Percentiles rank a stretch among this genome's conserved stretches.
phyloP scores from a whole-genome alignment of 2,797 vertebrate species.

The Pipistrellus pygmaeus region DNA sequence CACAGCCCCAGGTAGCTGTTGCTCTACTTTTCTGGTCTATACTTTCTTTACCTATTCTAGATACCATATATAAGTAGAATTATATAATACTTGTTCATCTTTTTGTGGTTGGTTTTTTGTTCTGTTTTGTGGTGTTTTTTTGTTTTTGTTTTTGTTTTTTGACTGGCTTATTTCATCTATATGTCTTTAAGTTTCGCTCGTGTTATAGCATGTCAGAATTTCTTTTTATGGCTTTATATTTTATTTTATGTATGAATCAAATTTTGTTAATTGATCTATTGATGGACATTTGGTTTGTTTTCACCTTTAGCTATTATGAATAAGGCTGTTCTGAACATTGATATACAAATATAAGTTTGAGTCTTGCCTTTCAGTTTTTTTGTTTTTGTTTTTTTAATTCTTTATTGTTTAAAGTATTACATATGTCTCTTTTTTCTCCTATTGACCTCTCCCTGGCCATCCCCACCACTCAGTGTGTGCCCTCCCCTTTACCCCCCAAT shows the following conservation, averaged over 20 bases:
- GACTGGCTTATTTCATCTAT: background rate
- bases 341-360: background rate
- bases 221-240: background rate
- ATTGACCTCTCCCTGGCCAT: no score
- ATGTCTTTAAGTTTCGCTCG: background rate
- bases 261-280: constrained; percentile 9
- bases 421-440: no score
- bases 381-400: no score
- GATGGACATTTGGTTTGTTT: background rate
- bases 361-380: background rate
- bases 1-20: background rate
- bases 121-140: background rate
- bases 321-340: background rate
- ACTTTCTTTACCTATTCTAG: constrained; percentile 1
- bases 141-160: background rate
- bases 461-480: no score
- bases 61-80: background rate
- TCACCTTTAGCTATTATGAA: background rate
- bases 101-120: background rate
- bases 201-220: constrained; percentile 12
- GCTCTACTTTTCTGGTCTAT: background rate
- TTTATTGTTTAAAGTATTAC: no score
- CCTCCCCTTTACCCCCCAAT: no score
- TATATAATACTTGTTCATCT: background rate
- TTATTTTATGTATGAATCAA: background rate